These are phyloP conservation scores for Microtus montanus DNA, from an alignment of 2,113 vertebrate species.

Conservation along the genomic window DNA sequence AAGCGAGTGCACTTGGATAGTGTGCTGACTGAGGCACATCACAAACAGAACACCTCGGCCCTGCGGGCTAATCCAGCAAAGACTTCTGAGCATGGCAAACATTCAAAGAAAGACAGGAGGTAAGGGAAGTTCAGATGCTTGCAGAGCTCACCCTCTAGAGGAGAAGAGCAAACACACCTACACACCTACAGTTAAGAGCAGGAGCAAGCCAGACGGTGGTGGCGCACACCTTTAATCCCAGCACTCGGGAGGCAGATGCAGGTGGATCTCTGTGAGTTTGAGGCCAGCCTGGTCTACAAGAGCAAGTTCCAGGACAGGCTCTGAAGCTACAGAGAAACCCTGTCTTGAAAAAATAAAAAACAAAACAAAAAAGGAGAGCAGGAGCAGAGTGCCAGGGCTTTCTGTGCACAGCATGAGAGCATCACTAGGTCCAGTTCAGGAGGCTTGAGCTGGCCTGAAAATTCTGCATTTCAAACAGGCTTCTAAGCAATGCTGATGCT, in stretches of 20 bases:
- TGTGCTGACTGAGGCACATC: neutral
- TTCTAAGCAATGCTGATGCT: neutral
- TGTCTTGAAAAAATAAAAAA: too few relatives aligned
- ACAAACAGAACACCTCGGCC: neutral
- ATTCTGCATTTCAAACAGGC: neutral
- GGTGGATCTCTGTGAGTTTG: too few relatives aligned
- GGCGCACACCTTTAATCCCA: too few relatives aligned
- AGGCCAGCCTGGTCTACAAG: too few relatives aligned
- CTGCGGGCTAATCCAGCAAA: neutral
- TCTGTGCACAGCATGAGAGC: neutral
- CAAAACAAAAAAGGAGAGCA: neutral
- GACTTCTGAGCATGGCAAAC: neutral
- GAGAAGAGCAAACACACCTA: neutral
- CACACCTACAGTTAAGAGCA: neutral
- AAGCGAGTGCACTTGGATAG: neutral
- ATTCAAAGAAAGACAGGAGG: neutral
- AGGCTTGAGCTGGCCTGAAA: neutral
- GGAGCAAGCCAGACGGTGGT: too few relatives aligned
- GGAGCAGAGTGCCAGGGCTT: too few relatives aligned
- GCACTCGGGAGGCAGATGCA: too few relatives aligned
- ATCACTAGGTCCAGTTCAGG: neutral
- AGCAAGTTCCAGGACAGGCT: too few relatives aligned
- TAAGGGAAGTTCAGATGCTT: neutral
- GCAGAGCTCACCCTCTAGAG: neutral
- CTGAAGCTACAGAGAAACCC: too few relatives aligned